phyloP scores from a whole-genome alignment of 2,888 invertebrate species.

The Zele albiditarsus region DNA sequence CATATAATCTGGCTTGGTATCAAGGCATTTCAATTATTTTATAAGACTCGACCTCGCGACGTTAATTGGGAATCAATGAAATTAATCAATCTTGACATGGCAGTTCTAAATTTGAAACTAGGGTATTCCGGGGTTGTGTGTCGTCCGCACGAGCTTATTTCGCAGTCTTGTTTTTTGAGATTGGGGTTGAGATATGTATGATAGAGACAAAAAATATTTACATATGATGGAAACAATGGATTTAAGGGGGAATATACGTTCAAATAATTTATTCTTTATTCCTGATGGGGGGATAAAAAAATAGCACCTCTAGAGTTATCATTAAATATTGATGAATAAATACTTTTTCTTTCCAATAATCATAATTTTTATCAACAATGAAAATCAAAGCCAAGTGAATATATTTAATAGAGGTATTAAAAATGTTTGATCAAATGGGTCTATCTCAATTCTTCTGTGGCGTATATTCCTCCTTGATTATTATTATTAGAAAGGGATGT shows the following conservation, averaged over 20 bases:
- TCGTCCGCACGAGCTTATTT: constrained; percentile 9
- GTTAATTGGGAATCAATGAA: constrained; percentile 49
- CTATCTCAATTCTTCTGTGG: too few species aligned
- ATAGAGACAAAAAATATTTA: constrained; percentile 30
- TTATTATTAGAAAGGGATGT: not conserved
- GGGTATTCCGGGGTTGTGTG: constrained; percentile 3
- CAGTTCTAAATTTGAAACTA: constrained; percentile 36
- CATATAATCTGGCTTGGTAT: constrained; percentile 39
- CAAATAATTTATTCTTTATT: too few species aligned
- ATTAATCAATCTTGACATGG: constrained; percentile 41
- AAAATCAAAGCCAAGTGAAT: too few species aligned
- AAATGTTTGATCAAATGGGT: too few species aligned
- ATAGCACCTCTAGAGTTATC: too few species aligned
- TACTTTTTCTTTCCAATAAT: too few species aligned
- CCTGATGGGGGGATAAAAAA: too few species aligned
- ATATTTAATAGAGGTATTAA: too few species aligned
- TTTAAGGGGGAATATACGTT: constrained; percentile 3
- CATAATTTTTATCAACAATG: too few species aligned
- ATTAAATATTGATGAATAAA: too few species aligned
- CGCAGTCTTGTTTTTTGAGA: constrained; percentile 23
- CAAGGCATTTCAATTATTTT: constrained; percentile 46
- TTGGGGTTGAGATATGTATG: not conserved
- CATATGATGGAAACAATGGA: constrained; percentile 30
- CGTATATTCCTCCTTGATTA: not conserved
- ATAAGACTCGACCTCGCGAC: constrained; percentile 26